Evolutionary conservation across 2,797 vertebrate species (phyloP).

Genomic region (Myotis findleyi): DNA sequence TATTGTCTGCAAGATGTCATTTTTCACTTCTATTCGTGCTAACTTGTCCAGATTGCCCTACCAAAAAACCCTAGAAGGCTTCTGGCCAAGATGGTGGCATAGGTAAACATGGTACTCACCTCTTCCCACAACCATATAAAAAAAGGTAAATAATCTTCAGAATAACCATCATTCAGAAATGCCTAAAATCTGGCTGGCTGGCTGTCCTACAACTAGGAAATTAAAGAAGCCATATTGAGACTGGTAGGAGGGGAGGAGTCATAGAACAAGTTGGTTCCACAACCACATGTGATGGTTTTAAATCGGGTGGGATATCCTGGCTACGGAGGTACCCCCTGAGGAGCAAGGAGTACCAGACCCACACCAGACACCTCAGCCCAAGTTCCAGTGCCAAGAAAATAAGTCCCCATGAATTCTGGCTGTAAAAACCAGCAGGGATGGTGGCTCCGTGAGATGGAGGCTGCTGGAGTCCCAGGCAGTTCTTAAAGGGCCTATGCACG

Average conservation of each 20-base stretch:
- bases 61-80: neutral
- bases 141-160: neutral
- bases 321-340: neutral
- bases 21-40: neutral
- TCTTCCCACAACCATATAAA: neutral
- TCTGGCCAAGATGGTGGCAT: neutral
- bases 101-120: neutral
- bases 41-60: neutral
- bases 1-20: neutral
- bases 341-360: neutral
- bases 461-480: neutral
- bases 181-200: neutral
- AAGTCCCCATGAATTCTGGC: neutral
- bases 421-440: neutral
- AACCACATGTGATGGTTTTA: neutral
- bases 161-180: neutral
- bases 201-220: neutral
- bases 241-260: neutral
- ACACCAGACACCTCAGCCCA: neutral
- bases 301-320: neutral
- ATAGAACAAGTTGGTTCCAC: neutral
- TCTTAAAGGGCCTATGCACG: neutral
- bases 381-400: neutral
- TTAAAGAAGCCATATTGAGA: neutral
- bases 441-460: neutral